Percentiles rank a stretch among this genome's conserved stretches.
Evolutionary conservation across 2,888 invertebrate genomes (phyloP).

Genomic region (Hetaerina titia): DNA sequence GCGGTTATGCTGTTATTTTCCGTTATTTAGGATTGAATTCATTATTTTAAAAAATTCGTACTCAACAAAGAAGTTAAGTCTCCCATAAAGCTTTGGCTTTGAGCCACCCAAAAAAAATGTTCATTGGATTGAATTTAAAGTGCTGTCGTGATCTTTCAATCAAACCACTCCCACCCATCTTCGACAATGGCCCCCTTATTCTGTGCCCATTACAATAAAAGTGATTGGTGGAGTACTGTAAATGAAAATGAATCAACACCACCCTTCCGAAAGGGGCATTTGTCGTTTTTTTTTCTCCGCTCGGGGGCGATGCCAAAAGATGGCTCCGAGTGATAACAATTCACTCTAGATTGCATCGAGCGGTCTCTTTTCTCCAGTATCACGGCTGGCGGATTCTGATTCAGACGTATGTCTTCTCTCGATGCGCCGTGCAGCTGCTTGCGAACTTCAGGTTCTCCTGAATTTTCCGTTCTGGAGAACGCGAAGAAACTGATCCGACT

Average conservation of each 20-base stretch:
- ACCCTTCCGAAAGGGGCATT: not conserved
- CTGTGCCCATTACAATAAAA: not conserved
- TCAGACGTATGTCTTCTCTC: no score
- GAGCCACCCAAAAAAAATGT: no score
- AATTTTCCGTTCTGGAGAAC: no score
- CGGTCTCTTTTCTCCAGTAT: not conserved
- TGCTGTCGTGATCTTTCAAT: not conserved
- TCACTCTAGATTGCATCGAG: not conserved
- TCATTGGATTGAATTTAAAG: not conserved
- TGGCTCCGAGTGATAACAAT: not conserved
- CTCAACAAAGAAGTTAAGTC: no score
- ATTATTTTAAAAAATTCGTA: no score
- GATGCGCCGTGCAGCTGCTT: no score
- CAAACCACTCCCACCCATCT: not conserved
- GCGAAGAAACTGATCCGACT: no score
- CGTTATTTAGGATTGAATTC: no score
- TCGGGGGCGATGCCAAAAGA: not conserved
- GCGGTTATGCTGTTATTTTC: no score
- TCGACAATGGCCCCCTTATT: not conserved
- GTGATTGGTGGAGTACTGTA: not conserved
- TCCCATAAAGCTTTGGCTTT: no score
- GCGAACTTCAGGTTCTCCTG: no score
- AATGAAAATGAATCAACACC: not conserved
- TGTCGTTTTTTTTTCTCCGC: not conserved
- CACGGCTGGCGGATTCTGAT: no score